Conservation (phyloP, 2,113 vertebrate species). For the Neopipo cinnamomea region DNA sequence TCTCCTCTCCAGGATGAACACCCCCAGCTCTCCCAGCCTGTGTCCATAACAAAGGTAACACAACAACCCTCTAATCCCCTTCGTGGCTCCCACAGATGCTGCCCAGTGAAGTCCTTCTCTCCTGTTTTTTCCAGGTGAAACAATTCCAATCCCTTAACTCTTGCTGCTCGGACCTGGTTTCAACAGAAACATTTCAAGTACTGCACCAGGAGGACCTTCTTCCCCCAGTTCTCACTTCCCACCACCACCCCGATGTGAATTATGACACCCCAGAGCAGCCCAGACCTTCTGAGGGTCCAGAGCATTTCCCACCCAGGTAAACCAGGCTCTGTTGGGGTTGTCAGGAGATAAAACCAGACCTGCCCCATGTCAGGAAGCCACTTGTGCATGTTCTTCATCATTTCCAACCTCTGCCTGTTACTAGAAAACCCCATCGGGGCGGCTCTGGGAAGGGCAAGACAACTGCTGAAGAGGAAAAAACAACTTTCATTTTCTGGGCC, state of each 20-base stretch:
- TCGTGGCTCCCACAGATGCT: background rate
- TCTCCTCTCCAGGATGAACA: background rate
- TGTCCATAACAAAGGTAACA: background rate
- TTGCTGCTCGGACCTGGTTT: background rate
- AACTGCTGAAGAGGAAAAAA: slow-evolving; percentile 59
- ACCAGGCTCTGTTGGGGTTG: background rate
- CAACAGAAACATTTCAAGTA: background rate
- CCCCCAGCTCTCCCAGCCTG: background rate
- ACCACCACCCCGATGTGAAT: background rate
- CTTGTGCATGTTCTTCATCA: background rate
- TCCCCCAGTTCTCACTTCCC: background rate
- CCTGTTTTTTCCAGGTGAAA: background rate
- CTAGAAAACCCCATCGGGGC: background rate
- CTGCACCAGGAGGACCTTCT: background rate
- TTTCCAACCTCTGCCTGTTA: background rate
- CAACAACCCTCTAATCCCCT: background rate
- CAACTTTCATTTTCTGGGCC: slow-evolving; percentile 53
- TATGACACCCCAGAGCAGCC: background rate
- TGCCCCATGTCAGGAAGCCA: background rate
- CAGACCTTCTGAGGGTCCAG: fast-evolving
- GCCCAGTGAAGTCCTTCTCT: background rate
- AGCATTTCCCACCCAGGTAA: background rate
- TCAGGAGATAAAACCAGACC: background rate
- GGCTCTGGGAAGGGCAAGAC: slow-evolving; percentile 35
- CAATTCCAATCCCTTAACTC: background rate